A percentile compares a stretch with the other conserved stretches of the same genome.
Evolutionary conservation across 2,888 invertebrate genomes (phyloP).

Genomic region (Dryocosmus kuriphilus): DNA sequence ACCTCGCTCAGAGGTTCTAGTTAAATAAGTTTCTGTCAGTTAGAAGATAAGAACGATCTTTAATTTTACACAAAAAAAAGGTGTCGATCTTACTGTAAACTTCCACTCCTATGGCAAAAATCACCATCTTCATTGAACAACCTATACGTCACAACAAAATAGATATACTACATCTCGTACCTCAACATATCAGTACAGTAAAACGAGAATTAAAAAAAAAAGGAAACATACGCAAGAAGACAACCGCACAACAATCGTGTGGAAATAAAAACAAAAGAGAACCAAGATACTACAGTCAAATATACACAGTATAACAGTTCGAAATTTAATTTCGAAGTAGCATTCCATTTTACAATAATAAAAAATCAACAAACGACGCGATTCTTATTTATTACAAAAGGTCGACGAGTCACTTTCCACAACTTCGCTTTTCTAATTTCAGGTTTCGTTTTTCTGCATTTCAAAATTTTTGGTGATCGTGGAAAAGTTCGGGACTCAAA

Average conservation of each 20-base stretch:
- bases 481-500: not conserved
- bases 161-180: conserved; percentile 52
- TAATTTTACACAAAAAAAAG: conserved; percentile 22
- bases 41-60: conserved; percentile 1
- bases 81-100: conserved; percentile 23
- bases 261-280: conserved; percentile 58
- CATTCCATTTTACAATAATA: conserved; percentile 37
- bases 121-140: conserved; percentile 8
- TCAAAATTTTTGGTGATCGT: not conserved
- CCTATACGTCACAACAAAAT: conserved; percentile 59
- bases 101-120: conserved; percentile 14
- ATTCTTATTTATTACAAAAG: conserved; percentile 38
- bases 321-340: conserved; percentile 36
- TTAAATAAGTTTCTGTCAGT: not conserved
- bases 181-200: conserved; percentile 67
- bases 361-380: conserved; percentile 35
- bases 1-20: not conserved
- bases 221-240: conserved; percentile 46
- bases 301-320: conserved; percentile 40
- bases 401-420: conserved; percentile 8
- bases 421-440: not conserved
- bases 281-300: conserved; percentile 38
- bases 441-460: not conserved
- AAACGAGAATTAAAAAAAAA: conserved; percentile 54
- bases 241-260: conserved; percentile 59